Percentiles rank a stretch among this genome's conserved stretches.
Evolutionary conservation across 2,888 invertebrate genomes (phyloP).

Genomic region (Geophilus truncorum): DNA sequence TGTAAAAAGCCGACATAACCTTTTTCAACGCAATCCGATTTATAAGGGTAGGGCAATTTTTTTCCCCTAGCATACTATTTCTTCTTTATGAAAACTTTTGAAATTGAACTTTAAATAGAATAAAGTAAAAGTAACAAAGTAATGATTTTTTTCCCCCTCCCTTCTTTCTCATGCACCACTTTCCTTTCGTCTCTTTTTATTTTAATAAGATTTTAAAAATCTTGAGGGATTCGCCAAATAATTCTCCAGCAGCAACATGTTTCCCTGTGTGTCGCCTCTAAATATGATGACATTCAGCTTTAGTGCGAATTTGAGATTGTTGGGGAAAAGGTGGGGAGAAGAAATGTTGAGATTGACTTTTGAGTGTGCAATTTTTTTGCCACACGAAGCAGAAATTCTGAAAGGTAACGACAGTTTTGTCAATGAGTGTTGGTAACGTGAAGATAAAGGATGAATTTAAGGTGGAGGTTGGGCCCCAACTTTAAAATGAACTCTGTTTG

Average conservation of each 20-base stretch:
- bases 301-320: not conserved
- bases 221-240: not conserved
- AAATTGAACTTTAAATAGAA: no score
- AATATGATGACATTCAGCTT: not conserved
- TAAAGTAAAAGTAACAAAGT: no score
- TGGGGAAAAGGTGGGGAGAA: not conserved
- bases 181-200: no score
- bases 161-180: no score
- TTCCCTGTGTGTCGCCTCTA: not conserved
- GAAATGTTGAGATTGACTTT: not conserved
- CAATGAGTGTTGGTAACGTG: not conserved
- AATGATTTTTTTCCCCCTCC: no score
- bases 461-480: not conserved
- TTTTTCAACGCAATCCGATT: not conserved
- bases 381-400: not conserved
- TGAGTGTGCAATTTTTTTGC: not conserved
- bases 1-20: not conserved
- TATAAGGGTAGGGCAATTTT: not conserved
- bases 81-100: not conserved
- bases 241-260: not conserved
- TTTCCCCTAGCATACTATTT: not conserved
- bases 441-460: not conserved
- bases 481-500: constrained; percentile 7
- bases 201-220: not conserved
- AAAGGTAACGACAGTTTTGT: not conserved